Percentiles rank a stretch among this genome's conserved stretches.
phyloP scores from a whole-genome alignment of 1,140 invertebrate species.

The Bombyx mandarina region DNA sequence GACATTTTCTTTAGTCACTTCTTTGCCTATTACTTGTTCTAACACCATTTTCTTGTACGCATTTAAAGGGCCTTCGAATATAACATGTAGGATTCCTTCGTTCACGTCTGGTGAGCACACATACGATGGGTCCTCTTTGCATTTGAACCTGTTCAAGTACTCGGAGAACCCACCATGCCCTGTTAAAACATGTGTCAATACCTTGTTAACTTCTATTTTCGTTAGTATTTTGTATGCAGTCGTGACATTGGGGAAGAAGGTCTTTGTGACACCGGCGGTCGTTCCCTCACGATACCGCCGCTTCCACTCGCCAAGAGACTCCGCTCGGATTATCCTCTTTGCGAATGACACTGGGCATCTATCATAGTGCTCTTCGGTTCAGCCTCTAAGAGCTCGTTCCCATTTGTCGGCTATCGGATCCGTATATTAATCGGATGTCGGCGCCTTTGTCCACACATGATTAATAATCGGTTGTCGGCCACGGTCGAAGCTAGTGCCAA shows the following conservation, averaged over 20 bases:
- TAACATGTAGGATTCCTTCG: no score
- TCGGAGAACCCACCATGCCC: not conserved
- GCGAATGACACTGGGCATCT: not conserved
- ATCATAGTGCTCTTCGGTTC: not conserved
- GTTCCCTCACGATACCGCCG: not conserved
- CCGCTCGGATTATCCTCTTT: not conserved
- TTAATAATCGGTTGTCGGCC: not conserved
- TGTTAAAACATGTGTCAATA: not conserved
- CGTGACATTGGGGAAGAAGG: not conserved
- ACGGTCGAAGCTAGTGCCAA: constrained; percentile 5
- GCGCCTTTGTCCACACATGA: not conserved
- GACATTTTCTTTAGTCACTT: no score
- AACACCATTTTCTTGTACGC: no score
- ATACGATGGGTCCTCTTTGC: not conserved
- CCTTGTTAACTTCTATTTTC: not conserved
- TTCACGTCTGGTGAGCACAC: not conserved
- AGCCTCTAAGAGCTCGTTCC: constrained; percentile 3
- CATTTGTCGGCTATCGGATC: not conserved
- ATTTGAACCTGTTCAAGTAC: not conserved
- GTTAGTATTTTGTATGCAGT: not conserved
- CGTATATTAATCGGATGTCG: not conserved
- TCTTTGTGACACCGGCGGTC: not conserved
- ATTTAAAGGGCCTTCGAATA: no score
- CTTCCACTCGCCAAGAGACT: not conserved
- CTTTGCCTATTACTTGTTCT: no score